Evolutionary conservation across 1,140 invertebrate genomes (phyloP).

Genomic region (Condylostylus longicornis): DNA sequence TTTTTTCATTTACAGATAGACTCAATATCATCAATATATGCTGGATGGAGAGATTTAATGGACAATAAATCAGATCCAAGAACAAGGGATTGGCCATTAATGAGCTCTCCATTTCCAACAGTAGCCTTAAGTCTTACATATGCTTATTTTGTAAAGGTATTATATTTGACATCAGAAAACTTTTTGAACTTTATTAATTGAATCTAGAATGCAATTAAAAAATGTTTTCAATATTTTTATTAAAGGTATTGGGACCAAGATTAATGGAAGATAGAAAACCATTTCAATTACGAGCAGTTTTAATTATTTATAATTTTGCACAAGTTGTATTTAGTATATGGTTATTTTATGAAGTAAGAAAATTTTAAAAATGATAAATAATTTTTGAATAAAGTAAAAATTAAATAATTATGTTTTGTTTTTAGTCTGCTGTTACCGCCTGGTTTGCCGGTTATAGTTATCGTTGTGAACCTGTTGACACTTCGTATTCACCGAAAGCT

Average conservation of each 20-base stretch:
- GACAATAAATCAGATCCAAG: constrained; percentile 64
- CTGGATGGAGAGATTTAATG: constrained; percentile 50
- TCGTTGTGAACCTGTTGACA: constrained; percentile 81
- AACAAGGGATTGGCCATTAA: constrained; percentile 67
- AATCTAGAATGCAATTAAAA: too few relatives aligned
- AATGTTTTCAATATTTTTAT: constrained; percentile 15
- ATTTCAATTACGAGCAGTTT: constrained; percentile 57
- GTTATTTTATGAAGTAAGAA: constrained; percentile 66
- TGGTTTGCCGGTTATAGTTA: constrained; percentile 67
- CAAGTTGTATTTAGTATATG: constrained; percentile 74
- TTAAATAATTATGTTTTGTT: constrained; percentile 12
- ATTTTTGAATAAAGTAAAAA: constrained; percentile 1
- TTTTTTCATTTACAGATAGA: too few relatives aligned
- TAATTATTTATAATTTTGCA: constrained; percentile 74
- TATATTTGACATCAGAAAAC: neutral
- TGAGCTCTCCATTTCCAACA: constrained; percentile 70
- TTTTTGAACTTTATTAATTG: neutral
- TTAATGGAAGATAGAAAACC: constrained; percentile 84
- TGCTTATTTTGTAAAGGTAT: constrained; percentile 59
- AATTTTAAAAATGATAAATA: neutral
- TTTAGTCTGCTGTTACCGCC: constrained; percentile 46
- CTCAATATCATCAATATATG: constrained; percentile 34
- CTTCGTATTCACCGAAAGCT: constrained; percentile 57
- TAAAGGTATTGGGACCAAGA: constrained; percentile 58
- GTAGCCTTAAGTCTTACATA: constrained; percentile 59